These are phyloP conservation scores for Diadumene lineata DNA, from an alignment of 92 coral and sea anemone species.

Conservation along the genomic window DNA sequence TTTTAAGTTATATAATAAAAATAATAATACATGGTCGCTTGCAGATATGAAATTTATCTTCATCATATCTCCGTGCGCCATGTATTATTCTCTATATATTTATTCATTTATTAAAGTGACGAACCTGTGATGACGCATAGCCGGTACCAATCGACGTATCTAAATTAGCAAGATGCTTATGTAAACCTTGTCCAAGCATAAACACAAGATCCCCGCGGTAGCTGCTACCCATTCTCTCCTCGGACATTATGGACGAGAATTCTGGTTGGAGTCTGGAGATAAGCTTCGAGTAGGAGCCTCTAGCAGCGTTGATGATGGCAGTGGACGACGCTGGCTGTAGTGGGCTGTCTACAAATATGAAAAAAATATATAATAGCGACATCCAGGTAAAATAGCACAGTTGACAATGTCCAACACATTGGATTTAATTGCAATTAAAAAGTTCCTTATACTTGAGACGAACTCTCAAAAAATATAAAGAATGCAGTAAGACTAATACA, in stretches of 20 bases:
- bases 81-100: no score
- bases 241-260: constrained; percentile 53
- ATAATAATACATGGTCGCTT: no score
- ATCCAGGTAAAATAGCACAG: no score
- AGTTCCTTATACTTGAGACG: no score
- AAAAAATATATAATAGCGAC: not conserved
- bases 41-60: no score
- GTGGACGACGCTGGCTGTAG: constrained; percentile 15
- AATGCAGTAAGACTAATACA: no score
- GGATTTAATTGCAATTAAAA: no score
- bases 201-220: constrained; percentile 75
- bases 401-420: no score
- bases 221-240: constrained; percentile 68
- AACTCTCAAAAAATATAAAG: no score
- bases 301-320: constrained; percentile 72
- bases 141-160: constrained; percentile 29
- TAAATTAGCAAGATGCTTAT: constrained; percentile 51
- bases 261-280: constrained; percentile 88
- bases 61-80: no score
- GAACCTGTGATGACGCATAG: constrained; percentile 81
- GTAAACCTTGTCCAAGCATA: constrained; percentile 74
- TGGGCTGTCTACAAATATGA: not conserved
- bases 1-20: no score
- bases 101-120: not conserved
- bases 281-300: constrained; percentile 72